phyloP scores from a whole-genome alignment of 2,888 invertebrate genomes.

The Blastobasis adustella region DNA sequence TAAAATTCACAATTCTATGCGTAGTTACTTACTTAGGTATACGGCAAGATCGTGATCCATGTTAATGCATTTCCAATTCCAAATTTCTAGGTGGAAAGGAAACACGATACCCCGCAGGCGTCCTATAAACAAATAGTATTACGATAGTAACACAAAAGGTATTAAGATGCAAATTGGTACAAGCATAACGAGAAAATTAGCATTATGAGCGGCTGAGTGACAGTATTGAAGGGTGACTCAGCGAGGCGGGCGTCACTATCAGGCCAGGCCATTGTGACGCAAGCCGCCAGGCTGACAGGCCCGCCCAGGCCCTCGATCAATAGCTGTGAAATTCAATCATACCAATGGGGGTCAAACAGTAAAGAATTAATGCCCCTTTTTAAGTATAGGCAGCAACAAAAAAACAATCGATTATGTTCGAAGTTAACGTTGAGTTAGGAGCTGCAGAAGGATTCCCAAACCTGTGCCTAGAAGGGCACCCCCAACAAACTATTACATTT shows the following conservation, averaged over 20 bases:
- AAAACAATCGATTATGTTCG: not conserved
- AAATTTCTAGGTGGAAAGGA: too few species aligned
- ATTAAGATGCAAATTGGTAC: conserved; percentile 71
- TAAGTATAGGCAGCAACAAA: not conserved
- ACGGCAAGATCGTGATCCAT: too few species aligned
- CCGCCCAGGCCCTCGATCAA: conserved; percentile 66
- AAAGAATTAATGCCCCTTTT: not conserved
- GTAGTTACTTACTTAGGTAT: too few species aligned
- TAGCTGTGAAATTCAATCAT: conserved; percentile 64
- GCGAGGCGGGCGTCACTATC: conserved; percentile 58
- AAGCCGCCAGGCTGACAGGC: conserved; percentile 53
- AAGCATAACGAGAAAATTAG: conserved; percentile 67
- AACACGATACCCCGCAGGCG: not conserved
- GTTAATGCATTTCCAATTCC: too few species aligned
- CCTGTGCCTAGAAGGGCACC: too few species aligned
- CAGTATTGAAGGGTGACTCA: conserved; percentile 67
- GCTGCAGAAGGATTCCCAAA: too few species aligned
- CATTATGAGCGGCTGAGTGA: conserved; percentile 67
- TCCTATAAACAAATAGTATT: conserved; percentile 26
- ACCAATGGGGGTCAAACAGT: conserved; percentile 11
- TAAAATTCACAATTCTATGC: too few species aligned
- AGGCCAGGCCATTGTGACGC: conserved; percentile 58
- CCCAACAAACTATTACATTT: too few species aligned
- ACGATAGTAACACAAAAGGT: conserved; percentile 41
- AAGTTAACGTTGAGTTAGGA: not conserved